Percentiles rank a stretch among this genome's conserved stretches.
Evolutionary conservation across 2,113 vertebrate genomes (phyloP).

Genomic region (Actinemys pallida): DNA sequence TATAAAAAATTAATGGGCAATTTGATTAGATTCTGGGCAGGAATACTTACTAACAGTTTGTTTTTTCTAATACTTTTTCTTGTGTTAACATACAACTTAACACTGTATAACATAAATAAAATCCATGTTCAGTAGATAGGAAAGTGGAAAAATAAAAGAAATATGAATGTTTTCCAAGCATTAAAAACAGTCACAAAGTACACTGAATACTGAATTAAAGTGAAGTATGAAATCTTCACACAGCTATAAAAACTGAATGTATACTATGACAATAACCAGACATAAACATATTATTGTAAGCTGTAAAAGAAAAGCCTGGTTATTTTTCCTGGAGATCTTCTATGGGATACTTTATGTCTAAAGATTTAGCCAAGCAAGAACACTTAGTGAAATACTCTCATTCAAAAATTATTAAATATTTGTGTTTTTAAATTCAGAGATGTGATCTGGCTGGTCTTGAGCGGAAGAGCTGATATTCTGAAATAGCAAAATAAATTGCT

Average conservation of each 20-base stretch:
- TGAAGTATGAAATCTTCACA: not conserved
- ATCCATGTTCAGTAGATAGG: not conserved
- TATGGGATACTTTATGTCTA: not conserved
- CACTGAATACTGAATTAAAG: not conserved
- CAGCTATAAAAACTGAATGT: not conserved
- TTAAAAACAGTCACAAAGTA: not conserved
- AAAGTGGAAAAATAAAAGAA: not conserved
- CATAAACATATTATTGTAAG: not conserved
- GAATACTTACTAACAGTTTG: not conserved
- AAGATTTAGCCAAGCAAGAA: not conserved
- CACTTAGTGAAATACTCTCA: not conserved
- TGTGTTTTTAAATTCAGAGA: not conserved
- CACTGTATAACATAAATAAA: not conserved
- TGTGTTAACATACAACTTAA: not conserved
- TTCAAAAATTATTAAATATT: not conserved
- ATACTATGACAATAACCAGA: not conserved
- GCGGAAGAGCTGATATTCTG: not conserved
- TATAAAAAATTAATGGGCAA: not conserved
- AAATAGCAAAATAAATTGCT: constrained; percentile 41
- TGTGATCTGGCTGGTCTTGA: not conserved
- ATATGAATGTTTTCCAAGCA: not conserved
- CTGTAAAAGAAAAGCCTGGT: not conserved
- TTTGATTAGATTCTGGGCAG: constrained; percentile 10
- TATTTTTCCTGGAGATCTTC: not conserved
- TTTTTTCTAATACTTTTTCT: not conserved